phyloP scores from a whole-genome alignment of 2,888 invertebrate genomes.

The Trissolcus brochymenae region DNA sequence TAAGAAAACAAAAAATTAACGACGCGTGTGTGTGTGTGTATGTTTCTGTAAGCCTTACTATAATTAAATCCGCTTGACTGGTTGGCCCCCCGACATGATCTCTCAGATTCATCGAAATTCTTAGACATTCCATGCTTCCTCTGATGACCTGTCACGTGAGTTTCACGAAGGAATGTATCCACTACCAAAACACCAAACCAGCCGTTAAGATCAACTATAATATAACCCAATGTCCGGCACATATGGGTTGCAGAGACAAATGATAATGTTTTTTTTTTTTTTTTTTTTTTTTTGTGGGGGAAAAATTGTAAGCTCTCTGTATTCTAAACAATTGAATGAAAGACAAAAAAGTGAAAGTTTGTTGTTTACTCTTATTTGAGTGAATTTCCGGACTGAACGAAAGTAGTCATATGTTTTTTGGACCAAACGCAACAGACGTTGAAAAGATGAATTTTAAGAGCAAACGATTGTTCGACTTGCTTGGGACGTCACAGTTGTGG shows the following conservation, averaged over 20 bases:
- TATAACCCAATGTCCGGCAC: not conserved
- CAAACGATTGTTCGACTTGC: no score
- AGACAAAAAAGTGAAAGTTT: constrained; percentile 2
- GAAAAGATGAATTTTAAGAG: not conserved
- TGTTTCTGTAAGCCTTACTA: constrained; percentile 42
- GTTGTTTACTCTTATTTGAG: no score
- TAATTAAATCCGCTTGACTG: constrained; percentile 54
- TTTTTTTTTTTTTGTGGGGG: no score
- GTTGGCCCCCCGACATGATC: constrained; percentile 43
- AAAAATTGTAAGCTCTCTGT: no score
- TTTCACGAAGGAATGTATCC: constrained; percentile 51
- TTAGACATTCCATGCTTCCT: constrained; percentile 49
- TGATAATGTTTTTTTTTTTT: constrained; percentile 1
- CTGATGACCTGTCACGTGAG: constrained; percentile 53
- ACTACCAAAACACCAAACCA: constrained; percentile 5
- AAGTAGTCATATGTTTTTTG: no score
- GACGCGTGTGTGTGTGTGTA: constrained; percentile 17
- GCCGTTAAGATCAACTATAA: constrained; percentile 12
- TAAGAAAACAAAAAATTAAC: not conserved
- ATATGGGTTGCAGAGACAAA: not conserved
- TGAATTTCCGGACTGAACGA: no score
- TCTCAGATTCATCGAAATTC: constrained; percentile 53
- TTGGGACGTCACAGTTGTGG: no score
- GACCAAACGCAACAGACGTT: not conserved
- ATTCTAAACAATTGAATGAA: not conserved